Evolutionary conservation across 2,888 invertebrate species (phyloP), one percentile per base, ranked within the genome.

Genomic region (Esperia sulphurella): DNA sequence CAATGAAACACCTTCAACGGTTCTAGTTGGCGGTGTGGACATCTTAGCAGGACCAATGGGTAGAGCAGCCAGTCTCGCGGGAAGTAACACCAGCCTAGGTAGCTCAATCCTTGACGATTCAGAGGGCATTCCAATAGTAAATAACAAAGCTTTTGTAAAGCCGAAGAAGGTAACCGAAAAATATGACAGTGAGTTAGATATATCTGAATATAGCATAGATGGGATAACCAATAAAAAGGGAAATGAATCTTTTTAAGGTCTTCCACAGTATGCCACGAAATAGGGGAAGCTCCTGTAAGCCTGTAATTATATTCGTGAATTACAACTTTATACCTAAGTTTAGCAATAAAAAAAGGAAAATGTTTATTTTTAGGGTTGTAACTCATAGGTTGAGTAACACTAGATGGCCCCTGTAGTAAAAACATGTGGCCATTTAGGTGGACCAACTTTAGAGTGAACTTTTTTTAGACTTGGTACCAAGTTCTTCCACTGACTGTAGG

Each of bases 11-110:
- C 66, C 78, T 14, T 70, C 79, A 8, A 74, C 74, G 9, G 71
- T 68, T 7, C 63, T 82, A 3, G 71, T 78, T 1, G 86, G 88
- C 10, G 79, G 83, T 45, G 72, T 89, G 6, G 85, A 89, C 51
- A 69, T 87, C 8, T 54, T 88, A 21, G 63, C 73, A 10, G 76
- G 73, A 8, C 69, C 77, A 0, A 59, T 74, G 48, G 46, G 50
- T 28, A 71, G 69, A 55, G 69, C 71, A 6, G 65, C 78, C 9
- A 85, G 78, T 54, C 63, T 76, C 41, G 82, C 80, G n/a, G 88
- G 88, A 8, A 89, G 87, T 52, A 88, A 86, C 48, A 88, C 90
- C 3, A 90, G 87, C 46, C 65, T 89, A 12, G 89, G 87, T n/a
- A 89, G 89, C 54, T 90, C 90, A 8, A 82, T 89, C 43, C 62